Conservation (phyloP, 2,888 invertebrate genomes). For the Liodrosophila aerea region DNA sequence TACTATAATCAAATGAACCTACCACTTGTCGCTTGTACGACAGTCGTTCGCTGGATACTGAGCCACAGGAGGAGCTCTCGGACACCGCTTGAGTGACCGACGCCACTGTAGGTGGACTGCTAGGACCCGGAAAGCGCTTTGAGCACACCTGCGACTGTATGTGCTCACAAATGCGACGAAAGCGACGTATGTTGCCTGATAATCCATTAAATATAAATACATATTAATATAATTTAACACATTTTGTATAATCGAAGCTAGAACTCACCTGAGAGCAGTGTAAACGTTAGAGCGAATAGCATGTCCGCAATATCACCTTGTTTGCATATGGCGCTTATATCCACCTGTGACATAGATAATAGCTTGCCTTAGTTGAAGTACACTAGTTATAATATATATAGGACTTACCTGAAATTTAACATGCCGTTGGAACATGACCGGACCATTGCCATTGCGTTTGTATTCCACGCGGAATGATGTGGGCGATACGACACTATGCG, state of each 20-base stretch:
- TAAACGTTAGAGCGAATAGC: constrained; percentile 96
- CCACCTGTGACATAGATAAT: constrained; percentile 84
- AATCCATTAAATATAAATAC: too few species aligned
- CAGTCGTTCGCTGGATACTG: constrained; percentile 82
- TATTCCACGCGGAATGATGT: constrained; percentile 99
- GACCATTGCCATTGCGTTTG: constrained; percentile 95
- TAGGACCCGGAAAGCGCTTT: constrained; percentile 83
- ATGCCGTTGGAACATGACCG: constrained; percentile 98
- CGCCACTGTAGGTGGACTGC: constrained; percentile 81
- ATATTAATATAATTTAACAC: too few species aligned
- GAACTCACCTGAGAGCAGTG: constrained; percentile 92
- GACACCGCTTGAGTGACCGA: constrained; percentile 83
- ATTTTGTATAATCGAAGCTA: too few species aligned
- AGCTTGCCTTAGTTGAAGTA: not conserved
- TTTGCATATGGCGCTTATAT: constrained; percentile 92
- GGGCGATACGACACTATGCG: constrained; percentile 98
- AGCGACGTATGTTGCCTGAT: constrained; percentile 95
- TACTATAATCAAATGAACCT: too few species aligned
- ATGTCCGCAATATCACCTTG: constrained; percentile 87
- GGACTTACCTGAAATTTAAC: constrained; percentile 92
- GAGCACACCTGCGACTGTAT: constrained; percentile 92
- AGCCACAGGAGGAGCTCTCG: constrained; percentile 83
- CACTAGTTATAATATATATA: too few species aligned
- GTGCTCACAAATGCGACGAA: constrained; percentile 97
- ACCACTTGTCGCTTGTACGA: constrained; percentile 82